Conservation (phyloP, 2,888 invertebrate genomes). For the Polyploca ridens region DNA sequence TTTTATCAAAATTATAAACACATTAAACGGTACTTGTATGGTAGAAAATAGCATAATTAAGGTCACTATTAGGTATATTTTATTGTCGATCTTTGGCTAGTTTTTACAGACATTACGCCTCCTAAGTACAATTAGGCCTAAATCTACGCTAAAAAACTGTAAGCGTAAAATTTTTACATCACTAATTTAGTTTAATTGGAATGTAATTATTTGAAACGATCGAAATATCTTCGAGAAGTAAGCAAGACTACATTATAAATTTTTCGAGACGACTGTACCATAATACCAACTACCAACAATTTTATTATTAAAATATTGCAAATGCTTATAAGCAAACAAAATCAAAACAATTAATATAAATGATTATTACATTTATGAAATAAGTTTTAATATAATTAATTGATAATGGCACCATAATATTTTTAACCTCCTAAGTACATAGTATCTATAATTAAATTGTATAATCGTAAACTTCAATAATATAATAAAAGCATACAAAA, state of each 20-base stretch:
- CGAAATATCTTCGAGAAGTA: no score
- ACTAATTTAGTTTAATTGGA: neutral
- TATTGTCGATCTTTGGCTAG: conserved; percentile 6
- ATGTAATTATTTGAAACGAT: neutral
- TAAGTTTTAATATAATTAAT: neutral
- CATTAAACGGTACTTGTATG: neutral
- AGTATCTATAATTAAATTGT: neutral
- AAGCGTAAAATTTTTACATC: conserved; percentile 1
- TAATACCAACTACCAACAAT: neutral
- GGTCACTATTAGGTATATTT: conserved; percentile 54
- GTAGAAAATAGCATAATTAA: conserved; percentile 5
- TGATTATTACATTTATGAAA: neutral
- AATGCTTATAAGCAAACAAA: neutral
- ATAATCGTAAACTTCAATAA: neutral
- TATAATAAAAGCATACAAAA: conserved; percentile 11
- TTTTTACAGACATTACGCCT: neutral
- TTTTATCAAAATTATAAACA: neutral
- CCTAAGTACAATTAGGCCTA: conserved; percentile 9
- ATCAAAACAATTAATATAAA: neutral
- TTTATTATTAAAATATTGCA: neutral
- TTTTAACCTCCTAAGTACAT: conserved; percentile 15
- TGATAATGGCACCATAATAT: conserved; percentile 15
- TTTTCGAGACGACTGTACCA: conserved; percentile 7
- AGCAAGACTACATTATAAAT: neutral
- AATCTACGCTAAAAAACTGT: neutral